These are phyloP conservation scores for Sminthurinus aureus DNA, from an alignment of 2,888 invertebrate species.

Conservation along the genomic window DNA sequence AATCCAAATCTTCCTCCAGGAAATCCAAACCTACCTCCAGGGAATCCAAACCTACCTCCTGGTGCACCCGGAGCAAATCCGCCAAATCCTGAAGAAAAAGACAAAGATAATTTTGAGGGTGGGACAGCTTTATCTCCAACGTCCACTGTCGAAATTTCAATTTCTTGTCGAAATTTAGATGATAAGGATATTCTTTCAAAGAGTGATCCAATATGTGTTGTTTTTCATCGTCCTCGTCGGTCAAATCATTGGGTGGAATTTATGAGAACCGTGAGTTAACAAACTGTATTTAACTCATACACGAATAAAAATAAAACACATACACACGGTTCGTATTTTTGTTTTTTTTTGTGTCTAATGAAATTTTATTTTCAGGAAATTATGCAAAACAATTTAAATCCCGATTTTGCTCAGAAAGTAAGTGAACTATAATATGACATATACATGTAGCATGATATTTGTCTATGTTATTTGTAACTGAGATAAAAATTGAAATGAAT, in stretches of 20 bases:
- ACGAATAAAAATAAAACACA: not conserved
- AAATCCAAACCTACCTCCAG: too few species aligned
- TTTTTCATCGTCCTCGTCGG: slow-evolving; percentile 63
- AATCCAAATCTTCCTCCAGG: too few species aligned
- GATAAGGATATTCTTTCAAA: slow-evolving; percentile 68
- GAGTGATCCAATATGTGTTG: slow-evolving; percentile 68
- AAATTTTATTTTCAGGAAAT: slow-evolving; percentile 60
- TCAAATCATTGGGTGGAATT: slow-evolving; percentile 61
- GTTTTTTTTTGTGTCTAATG: slow-evolving; percentile 60
- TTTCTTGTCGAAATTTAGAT: slow-evolving; percentile 61
- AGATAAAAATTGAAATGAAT: not conserved
- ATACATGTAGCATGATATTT: not conserved
- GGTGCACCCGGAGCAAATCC: too few species aligned
- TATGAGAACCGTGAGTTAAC: not conserved
- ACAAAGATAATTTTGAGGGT: slow-evolving; percentile 34
- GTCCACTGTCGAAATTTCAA: slow-evolving; percentile 59
- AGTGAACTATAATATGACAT: not conserved
- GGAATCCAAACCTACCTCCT: too few species aligned
- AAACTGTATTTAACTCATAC: not conserved
- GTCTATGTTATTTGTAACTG: not conserved
- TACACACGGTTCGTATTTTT: slow-evolving; percentile 47
- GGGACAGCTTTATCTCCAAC: slow-evolving; percentile 54
- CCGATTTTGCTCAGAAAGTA: slow-evolving; percentile 65
- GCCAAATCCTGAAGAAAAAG: not conserved
- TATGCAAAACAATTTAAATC: slow-evolving; percentile 65